Evolutionary conservation across 2,113 vertebrate genomes (phyloP), one percentile per base, ranked within the genome.

Genomic region (Nyctibius bracteatus): DNA sequence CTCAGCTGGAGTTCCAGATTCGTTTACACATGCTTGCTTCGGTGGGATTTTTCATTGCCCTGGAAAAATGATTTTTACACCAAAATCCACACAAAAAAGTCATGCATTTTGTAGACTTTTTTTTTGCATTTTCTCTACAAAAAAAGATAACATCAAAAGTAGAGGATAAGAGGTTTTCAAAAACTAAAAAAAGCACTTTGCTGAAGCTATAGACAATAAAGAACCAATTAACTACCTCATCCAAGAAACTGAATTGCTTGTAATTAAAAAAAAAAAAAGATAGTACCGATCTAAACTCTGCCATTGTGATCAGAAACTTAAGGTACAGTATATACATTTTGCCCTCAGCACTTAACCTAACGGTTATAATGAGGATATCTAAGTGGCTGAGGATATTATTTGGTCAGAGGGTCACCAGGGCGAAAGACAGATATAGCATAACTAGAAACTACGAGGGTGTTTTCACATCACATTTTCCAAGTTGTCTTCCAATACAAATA

Each of bases 261-360:
- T 54, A 61, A 86, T 93, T 86, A 90, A 93, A 66, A 39, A 74
- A 75, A 82, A 73, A 62, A 28, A 39, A 17, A 84, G 14, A 75
- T 27, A 61, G 16, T 54, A 70, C 68, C 43, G 62, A 71, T 88
- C 75, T 78, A 84, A 93, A 90, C 47, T 88, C 75, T 59, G 27
- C 43, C 31, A 67, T 12, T 83, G 37, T 81, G 54, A 93, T 88
- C 92, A 92, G 79, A 77, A 93, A 86, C 21, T 78, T 92, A 83
- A 86, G 68, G 86, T 77, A 62, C 55, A 86, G 61, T 30, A 51
- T 41, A 80, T 63, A 83, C 22, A 77, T 88, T 92, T 70, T 86
- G 90, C 93, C 65, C 80, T 90, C 72, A 37, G 75, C 89, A 93
- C 68, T 96, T 94, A 96, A 83, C 75, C 88, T 92, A 88, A 93